Conservation (phyloP, 2,113 vertebrate species). For the Alaudala cheleensis region DNA sequence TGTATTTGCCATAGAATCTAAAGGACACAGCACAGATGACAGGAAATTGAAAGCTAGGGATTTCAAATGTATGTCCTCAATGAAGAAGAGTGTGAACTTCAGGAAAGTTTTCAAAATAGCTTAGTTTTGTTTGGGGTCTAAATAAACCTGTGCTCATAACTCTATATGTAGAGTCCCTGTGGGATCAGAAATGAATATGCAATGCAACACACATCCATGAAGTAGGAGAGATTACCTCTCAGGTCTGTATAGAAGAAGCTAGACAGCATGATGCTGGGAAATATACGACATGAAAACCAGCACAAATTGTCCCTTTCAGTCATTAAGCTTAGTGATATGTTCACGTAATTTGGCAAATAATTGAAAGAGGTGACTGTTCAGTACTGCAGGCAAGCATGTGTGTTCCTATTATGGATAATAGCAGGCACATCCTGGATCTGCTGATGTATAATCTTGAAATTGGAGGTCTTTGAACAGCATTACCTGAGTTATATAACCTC, state of each 20-base stretch:
- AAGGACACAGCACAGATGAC: neutral
- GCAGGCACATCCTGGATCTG: neutral
- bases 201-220: neutral
- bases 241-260: neutral
- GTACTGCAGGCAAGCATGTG: neutral
- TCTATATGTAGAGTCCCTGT: neutral
- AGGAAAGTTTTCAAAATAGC: neutral
- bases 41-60: neutral
- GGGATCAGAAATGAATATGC: neutral
- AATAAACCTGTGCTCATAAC: neutral
- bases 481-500: neutral
- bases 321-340: neutral
- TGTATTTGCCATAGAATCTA: neutral
- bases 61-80: neutral
- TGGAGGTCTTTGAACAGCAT: neutral
- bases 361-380: neutral
- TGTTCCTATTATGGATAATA: neutral
- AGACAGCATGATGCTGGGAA: neutral
- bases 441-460: neutral
- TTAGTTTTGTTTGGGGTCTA: neutral
- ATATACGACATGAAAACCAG: neutral
- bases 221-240: neutral
- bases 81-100: neutral
- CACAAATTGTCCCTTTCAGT: neutral
- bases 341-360: neutral